Percentiles rank a stretch among this genome's conserved stretches.
Conservation (phyloP, 2,113 vertebrate genomes). For the Pholis gunnellus region DNA sequence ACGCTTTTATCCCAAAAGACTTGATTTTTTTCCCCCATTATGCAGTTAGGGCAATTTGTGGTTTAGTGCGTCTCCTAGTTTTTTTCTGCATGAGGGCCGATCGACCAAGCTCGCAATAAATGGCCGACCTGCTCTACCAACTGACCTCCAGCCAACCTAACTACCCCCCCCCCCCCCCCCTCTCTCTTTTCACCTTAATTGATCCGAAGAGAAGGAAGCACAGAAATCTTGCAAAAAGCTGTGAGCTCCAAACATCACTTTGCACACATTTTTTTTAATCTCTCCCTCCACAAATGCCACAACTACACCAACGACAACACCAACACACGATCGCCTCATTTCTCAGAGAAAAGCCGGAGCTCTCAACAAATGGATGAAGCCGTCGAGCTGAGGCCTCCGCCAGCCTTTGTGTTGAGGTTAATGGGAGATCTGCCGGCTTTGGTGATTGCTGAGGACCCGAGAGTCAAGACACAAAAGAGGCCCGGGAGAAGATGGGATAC, state of each 20-base stretch:
- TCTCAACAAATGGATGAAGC: slow-evolving; percentile 12
- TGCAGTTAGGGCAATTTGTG: background rate
- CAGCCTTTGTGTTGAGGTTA: slow-evolving; percentile 30
- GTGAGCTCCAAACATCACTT: background rate
- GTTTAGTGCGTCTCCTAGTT: background rate
- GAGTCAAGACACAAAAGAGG: slow-evolving; percentile 39
- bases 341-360: background rate
- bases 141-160: background rate
- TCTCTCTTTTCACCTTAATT: background rate
- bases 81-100: too few species aligned
- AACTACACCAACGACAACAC: background rate
- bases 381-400: background rate
- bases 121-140: background rate
- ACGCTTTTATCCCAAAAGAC: background rate
- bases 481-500: background rate
- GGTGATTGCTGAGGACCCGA: slow-evolving; percentile 32
- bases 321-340: slow-evolving; percentile 11
- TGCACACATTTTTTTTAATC: slow-evolving; percentile 5
- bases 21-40: background rate
- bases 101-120: background rate
- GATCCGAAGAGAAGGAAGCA: background rate
- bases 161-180: background rate
- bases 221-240: background rate
- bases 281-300: background rate
- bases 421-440: slow-evolving; percentile 22